phyloP scores from a whole-genome alignment of 2,888 invertebrate species.

The Tenthredo notha region DNA sequence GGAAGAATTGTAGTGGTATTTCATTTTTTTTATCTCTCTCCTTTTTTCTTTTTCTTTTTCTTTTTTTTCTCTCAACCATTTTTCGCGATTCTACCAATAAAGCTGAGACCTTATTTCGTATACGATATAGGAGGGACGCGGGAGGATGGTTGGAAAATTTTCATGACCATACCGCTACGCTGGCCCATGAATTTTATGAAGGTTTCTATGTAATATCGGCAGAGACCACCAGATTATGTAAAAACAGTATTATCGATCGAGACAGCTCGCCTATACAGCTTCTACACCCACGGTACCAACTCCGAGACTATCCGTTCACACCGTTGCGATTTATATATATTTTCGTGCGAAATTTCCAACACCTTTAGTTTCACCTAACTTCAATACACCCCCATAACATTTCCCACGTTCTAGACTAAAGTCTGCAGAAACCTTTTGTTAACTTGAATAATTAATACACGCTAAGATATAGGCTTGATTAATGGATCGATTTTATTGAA shows the following conservation, averaged over 20 bases:
- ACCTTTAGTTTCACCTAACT: conserved; percentile 13
- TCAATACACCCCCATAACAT: conserved; percentile 3
- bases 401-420: not conserved
- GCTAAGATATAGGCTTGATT: not conserved
- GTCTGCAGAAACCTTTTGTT: not conserved
- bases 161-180: conserved; percentile 40
- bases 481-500: not conserved
- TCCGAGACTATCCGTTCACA: conserved; percentile 2
- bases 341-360: conserved; percentile 7
- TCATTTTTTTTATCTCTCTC: not conserved
- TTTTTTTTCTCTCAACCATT: not conserved
- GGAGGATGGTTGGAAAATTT: conserved; percentile 40
- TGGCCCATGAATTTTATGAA: conserved; percentile 48
- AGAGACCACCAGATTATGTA: conserved; percentile 44
- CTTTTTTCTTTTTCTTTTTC: not conserved
- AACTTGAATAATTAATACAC: conserved; percentile 9
- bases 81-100: conserved; percentile 26
- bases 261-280: not conserved
- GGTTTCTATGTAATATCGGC: conserved; percentile 45
- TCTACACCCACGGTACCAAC: not conserved
- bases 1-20: not conserved
- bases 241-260: conserved; percentile 46
- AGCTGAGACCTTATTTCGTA: conserved; percentile 38
- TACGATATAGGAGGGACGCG: not conserved
- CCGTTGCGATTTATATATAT: not conserved